phyloP scores from a whole-genome alignment of 2,888 invertebrate genomes.

The Hedychridium roseum region DNA sequence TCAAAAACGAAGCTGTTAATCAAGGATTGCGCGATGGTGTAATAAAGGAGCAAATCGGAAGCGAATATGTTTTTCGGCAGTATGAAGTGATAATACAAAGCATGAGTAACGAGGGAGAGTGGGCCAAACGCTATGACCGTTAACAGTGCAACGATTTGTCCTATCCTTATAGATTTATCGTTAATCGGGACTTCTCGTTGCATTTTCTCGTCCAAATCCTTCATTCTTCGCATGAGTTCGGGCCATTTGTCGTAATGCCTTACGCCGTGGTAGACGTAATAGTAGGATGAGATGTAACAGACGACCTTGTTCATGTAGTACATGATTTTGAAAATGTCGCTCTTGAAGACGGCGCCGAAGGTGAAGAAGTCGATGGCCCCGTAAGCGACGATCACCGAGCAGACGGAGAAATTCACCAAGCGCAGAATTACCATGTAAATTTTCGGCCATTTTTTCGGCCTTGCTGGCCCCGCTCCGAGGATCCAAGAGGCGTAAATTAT shows the following conservation, averaged over 20 bases:
- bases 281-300: constrained; percentile 46
- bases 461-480: constrained; percentile 42
- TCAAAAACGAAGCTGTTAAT: constrained; percentile 46
- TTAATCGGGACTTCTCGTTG: constrained; percentile 22
- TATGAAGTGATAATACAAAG: constrained; percentile 44
- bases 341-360: constrained; percentile 42
- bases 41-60: constrained; percentile 48
- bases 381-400: constrained; percentile 48
- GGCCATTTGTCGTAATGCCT: constrained; percentile 46
- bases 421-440: constrained; percentile 37
- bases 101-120: constrained; percentile 36
- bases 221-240: constrained; percentile 37
- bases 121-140: constrained; percentile 36
- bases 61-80: constrained; percentile 44
- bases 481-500: constrained; percentile 44
- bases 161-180: constrained; percentile 25
- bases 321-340: constrained; percentile 51
- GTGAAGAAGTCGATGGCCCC: constrained; percentile 49
- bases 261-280: constrained; percentile 44
- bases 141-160: constrained; percentile 34
- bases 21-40: constrained; percentile 45
- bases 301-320: constrained; percentile 48
- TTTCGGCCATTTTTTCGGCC: constrained; percentile 35
- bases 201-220: constrained; percentile 38
- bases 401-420: constrained; percentile 38